Conservation (phyloP, 2,113 vertebrate genomes). For the Perca schrenkii region DNA sequence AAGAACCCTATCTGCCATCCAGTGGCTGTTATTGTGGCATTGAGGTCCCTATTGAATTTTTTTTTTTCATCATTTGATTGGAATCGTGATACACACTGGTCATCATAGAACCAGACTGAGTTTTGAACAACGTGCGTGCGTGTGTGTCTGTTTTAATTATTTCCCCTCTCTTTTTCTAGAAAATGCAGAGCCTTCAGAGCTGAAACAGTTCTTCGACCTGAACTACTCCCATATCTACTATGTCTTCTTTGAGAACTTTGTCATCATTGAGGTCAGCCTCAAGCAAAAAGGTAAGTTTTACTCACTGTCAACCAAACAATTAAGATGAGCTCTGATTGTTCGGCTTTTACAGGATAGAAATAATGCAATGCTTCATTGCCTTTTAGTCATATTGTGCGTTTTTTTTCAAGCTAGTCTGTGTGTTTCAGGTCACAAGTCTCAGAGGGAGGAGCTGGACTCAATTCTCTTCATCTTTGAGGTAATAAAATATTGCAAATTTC, state of each 20-base stretch:
- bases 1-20: too few relatives aligned
- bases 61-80: too few relatives aligned
- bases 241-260: constrained; percentile 99
- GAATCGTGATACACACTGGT: too few relatives aligned
- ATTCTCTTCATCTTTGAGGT: constrained; percentile 99
- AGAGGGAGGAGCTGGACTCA: constrained; percentile 98
- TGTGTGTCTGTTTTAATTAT: not conserved
- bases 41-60: too few relatives aligned
- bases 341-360: constrained; percentile 83
- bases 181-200: constrained; percentile 93
- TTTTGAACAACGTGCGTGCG: not conserved
- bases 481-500: constrained; percentile 46
- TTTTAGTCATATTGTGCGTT: not conserved
- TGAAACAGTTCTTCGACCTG: constrained; percentile 97
- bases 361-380: not conserved
- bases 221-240: constrained; percentile 99
- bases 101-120: not conserved
- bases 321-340: constrained; percentile 77
- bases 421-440: constrained; percentile 95
- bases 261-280: constrained; percentile 96
- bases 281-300: constrained; percentile 94
- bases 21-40: too few relatives aligned
- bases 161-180: constrained; percentile 81
- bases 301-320: constrained; percentile 73
- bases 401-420: not conserved